phyloP scores from a whole-genome alignment of 1,140 invertebrate species.

The Calliphora vicina region DNA sequence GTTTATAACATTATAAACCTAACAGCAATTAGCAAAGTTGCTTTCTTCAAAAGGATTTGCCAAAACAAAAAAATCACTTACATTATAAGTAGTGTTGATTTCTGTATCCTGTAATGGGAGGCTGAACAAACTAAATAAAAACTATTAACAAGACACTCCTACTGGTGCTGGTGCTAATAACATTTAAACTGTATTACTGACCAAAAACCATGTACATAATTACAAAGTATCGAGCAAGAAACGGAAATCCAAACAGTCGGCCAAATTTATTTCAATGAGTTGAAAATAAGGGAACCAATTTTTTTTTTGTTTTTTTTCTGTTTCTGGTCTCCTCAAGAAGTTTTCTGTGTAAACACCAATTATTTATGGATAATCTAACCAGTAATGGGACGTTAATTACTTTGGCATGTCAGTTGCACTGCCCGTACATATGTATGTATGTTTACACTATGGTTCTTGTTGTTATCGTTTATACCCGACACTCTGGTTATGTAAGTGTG shows the following conservation, averaged over 20 bases:
- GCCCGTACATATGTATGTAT: neutral
- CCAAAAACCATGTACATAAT: neutral
- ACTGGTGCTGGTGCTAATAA: neutral
- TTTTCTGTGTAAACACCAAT: conserved; percentile 44
- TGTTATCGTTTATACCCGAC: neutral
- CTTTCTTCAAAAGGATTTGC: neutral
- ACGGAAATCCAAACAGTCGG: neutral
- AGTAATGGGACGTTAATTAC: conserved; percentile 63
- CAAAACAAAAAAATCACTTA: too few relatives aligned
- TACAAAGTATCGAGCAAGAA: neutral
- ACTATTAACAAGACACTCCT: neutral
- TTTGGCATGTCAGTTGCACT: conserved; percentile 36
- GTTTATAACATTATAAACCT: too few relatives aligned
- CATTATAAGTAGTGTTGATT: neutral
- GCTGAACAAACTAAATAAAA: neutral
- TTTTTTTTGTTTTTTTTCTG: neutral
- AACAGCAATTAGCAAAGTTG: neutral
- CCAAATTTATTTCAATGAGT: neutral
- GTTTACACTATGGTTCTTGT: neutral
- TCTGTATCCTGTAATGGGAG: neutral
- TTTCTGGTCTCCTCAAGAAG: neutral
- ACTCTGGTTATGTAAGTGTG: neutral
- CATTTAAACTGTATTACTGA: conserved; percentile 6
- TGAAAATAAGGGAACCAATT: neutral
- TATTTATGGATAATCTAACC: conserved; percentile 63